Base-by-base conservation (phyloP, 2,113 vertebrate species). In the Mola mola region DNA sequence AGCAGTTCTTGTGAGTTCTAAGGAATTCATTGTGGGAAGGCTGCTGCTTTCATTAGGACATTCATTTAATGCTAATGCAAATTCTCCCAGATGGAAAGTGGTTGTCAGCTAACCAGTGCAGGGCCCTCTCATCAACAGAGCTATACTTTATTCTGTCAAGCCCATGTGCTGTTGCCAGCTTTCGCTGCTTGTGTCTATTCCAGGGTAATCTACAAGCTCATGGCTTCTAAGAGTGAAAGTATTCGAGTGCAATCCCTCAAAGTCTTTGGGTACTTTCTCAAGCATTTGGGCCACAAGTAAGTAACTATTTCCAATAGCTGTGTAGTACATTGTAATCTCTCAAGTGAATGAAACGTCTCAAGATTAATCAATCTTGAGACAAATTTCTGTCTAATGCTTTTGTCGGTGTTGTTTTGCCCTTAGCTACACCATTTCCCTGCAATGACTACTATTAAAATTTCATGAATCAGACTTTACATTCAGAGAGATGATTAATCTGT, bases 281-380 rank as follows among this genome's bases (percentile, higher is more conserved):
- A 98, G 85, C 95, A 98, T 82, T 88, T 98, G 82, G 96, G 96
- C 67, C 97, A 98, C 90, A 98, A 98, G 97, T 98, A 93, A 95
- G 96, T 95, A 55, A 52, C 11, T 5, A 4, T 2, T 20, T 70
- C 11, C 11, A 48, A 12, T 22, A 41, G 3, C 17, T 41, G 4
- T 63, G 47, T 47, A 21, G n/a, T n/a, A n/a, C n/a, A 37, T 13
- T 34, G 4, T 44, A 44, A 61, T 37, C 9, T 33, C 33, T 26
- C 38, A 29, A 0, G n/a, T 70, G 20, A 44, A 49, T 37, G 16
- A 46, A 33, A 40, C 9, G 24, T 51, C 9, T 28, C n/a, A n/a
- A n/a, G n/a, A n/a, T n/a, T n/a, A n/a, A n/a, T n/a, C n/a, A n/a
- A n/a, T n/a, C n/a, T n/a, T n/a, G n/a, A n/a, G n/a, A n/a, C n/a